Evolutionary conservation across 2,113 vertebrate genomes (phyloP), one percentile per base, ranked within the genome.

Genomic region (Saccopteryx bilineata): DNA sequence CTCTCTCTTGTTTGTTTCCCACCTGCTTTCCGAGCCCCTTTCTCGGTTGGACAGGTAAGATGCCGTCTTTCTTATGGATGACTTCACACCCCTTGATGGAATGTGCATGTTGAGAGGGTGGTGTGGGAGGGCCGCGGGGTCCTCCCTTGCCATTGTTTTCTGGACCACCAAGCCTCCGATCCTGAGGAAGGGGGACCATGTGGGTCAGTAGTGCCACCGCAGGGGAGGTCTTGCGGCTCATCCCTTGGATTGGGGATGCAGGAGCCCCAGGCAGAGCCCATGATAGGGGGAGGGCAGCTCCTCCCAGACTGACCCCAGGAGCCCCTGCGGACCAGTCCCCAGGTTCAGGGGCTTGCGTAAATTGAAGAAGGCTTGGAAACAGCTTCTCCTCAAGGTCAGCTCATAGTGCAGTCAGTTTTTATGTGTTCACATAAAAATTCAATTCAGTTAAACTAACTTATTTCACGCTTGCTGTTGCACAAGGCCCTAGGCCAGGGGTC

Each of bases 1-100:
- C 19, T 98, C 90, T 98, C 94, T 98, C 96, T 98, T 9, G 8
- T 97, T 97, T 98, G 96, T 96, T 96, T 97, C 85, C 97, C 94
- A 81, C 75, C 95, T 98, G 97, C 98, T 97, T 97, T 90, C 97
- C 87, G 92, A 98, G 98, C 96, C 0, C 0, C 69, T 94, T 96
- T 96, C 31, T 75, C 46, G 95, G 86, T 72, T 28, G 93, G 84
- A 93, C 98, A 98, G 98, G 98, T 98, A 98, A 98, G 98, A 96
- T 17, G 18, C 0, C 11, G 0, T 69, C 81, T 95, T 87, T 76
- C 84, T 61, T 60, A 14, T 23, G 56, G 83, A 17, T 85, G 80
- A 19, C 23, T 18, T 18, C 46, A 5, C 9, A 19, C 61, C 54
- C 66, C 80, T 66, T 52, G 87, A 1, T 69, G 33, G 13, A 75